Conservation (phyloP, 2,113 vertebrate genomes). For the Halichoerus grypus region DNA sequence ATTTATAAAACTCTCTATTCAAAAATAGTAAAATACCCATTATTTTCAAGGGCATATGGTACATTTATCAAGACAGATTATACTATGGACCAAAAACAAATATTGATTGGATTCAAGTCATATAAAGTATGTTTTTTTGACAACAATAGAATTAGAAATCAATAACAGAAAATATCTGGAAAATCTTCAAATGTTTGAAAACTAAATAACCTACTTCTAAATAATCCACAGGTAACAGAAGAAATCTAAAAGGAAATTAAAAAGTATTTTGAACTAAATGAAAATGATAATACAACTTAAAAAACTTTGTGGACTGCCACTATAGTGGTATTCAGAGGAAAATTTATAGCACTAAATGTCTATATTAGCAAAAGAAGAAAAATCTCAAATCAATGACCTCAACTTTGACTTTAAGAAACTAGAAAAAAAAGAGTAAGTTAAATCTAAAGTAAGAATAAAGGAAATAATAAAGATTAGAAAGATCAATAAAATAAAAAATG, state of each 20-base stretch:
- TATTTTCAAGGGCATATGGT: background rate
- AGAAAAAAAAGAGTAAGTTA: background rate
- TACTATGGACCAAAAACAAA: background rate
- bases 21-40: background rate
- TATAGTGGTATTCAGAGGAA: background rate
- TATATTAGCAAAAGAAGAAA: background rate
- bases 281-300: background rate
- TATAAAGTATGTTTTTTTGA: background rate
- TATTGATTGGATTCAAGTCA: background rate
- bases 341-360: background rate
- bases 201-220: background rate
- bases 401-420: background rate
- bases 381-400: background rate
- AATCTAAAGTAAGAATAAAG: background rate
- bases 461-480: background rate
- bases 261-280: background rate
- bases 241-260: background rate
- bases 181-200: background rate
- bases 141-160: background rate
- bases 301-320: background rate
- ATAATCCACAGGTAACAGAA: background rate
- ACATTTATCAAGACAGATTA: background rate
- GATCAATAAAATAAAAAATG: background rate
- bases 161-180: background rate
- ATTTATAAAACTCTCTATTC: background rate